Conservation (phyloP, 2,888 invertebrate species). For the Macrophya annulata region DNA sequence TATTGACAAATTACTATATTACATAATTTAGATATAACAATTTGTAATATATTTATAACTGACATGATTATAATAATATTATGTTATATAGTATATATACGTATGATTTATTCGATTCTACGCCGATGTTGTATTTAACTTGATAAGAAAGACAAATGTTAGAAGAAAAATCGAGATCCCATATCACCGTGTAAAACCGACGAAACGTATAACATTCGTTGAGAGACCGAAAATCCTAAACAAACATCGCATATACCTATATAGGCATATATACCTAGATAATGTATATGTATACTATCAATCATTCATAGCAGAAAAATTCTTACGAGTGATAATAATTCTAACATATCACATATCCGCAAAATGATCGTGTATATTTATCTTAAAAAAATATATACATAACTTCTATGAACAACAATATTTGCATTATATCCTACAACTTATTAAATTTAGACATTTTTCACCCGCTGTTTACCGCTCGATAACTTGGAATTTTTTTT, state of each 20-base stretch:
- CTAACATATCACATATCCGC: background rate
- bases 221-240: slow-evolving; percentile 2
- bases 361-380: background rate
- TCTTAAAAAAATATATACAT: background rate
- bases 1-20: too few species aligned
- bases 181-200: background rate
- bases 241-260: background rate
- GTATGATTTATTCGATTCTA: background rate
- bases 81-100: background rate
- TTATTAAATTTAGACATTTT: background rate
- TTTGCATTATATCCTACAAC: background rate
- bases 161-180: slow-evolving; percentile 1
- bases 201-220: background rate
- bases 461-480: background rate
- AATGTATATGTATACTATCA: background rate
- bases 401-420: background rate
- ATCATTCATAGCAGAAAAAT: background rate
- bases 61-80: background rate
- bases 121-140: background rate
- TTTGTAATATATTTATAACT: background rate
- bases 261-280: background rate
- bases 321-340: background rate
- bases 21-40: background rate
- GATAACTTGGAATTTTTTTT: background rate
- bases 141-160: background rate